Conservation (phyloP, 1,140 invertebrate genomes). For the Lordiphosa clarofinis region DNA sequence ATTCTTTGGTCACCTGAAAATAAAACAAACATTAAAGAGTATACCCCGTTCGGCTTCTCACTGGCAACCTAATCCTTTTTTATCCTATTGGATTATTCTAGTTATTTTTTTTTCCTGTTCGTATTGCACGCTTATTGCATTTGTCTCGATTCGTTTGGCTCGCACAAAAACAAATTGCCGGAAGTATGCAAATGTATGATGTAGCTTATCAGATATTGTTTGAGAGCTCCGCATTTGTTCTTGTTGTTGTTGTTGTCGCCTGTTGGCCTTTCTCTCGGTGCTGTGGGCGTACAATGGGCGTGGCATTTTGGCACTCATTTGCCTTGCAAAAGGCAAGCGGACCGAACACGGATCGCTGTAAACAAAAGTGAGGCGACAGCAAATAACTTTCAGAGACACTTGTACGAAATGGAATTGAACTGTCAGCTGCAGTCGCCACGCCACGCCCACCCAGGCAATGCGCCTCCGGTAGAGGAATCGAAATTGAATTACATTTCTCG, state of each 20-base stretch:
- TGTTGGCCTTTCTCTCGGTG: neutral
- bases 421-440: slow-evolving; percentile 56
- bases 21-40: too few relatives aligned
- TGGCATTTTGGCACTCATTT: slow-evolving; percentile 54
- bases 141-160: slow-evolving; percentile 74
- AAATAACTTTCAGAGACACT: slow-evolving; percentile 53
- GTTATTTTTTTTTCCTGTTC: slow-evolving; percentile 12
- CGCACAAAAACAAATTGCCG: slow-evolving; percentile 76
- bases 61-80: slow-evolving; percentile 8
- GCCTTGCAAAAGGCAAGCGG: slow-evolving; percentile 61
- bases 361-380: slow-evolving; percentile 58
- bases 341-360: slow-evolving; percentile 30
- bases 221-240: slow-evolving; percentile 43
- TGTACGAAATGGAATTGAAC: slow-evolving; percentile 54
- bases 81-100: slow-evolving; percentile 6
- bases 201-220: slow-evolving; percentile 77
- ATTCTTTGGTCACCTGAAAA: too few relatives aligned
- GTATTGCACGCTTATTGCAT: slow-evolving; percentile 65
- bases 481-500: slow-evolving; percentile 75
- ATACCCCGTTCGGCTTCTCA: too few relatives aligned
- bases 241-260: slow-evolving; percentile 1
- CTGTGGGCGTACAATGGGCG: slow-evolving; percentile 13
- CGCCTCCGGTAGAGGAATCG: slow-evolving; percentile 20
- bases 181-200: slow-evolving; percentile 76
- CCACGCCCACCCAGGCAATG: slow-evolving; percentile 1